phyloP scores from a whole-genome alignment of 2,113 vertebrate species.

The Dasyurus viverrinus region DNA sequence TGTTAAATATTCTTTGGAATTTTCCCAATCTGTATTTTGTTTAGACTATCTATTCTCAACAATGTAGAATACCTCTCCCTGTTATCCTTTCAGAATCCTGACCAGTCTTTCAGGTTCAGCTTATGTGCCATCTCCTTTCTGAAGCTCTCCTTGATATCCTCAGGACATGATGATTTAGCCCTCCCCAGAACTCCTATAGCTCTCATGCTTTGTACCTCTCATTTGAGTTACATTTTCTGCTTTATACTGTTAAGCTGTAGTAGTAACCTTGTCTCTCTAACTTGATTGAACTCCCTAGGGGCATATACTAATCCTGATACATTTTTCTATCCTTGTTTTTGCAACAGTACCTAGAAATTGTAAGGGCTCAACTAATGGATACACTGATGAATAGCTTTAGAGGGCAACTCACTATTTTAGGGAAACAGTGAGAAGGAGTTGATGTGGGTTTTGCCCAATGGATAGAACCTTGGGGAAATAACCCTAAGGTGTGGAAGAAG shows the following conservation, averaged over 20 bases:
- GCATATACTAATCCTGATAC: not conserved
- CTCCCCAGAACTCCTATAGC: not conserved
- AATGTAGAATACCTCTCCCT: not conserved
- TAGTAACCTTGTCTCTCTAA: not conserved
- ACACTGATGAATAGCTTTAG: not conserved
- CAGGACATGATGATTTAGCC: not conserved
- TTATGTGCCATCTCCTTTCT: not conserved
- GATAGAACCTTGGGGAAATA: not conserved
- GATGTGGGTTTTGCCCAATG: not conserved
- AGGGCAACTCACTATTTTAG: not conserved
- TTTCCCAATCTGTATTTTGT: not conserved
- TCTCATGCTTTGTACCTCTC: not conserved
- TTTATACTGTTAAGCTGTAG: not conserved
- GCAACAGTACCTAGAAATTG: not conserved
- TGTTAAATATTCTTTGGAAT: not conserved
- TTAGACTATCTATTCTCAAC: not conserved
- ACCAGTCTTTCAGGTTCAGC: not conserved
- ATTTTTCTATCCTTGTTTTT: not conserved
- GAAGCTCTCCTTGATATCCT: not conserved
- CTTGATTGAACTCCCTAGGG: not conserved
- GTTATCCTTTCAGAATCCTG: not conserved
- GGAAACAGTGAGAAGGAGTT: not conserved
- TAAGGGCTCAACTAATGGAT: not conserved
- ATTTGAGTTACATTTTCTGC: not conserved
- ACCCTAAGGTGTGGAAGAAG: rapidly evolving